Conservation (phyloP, 2,888 invertebrate species). For the Cosmorhoe ocellata region DNA sequence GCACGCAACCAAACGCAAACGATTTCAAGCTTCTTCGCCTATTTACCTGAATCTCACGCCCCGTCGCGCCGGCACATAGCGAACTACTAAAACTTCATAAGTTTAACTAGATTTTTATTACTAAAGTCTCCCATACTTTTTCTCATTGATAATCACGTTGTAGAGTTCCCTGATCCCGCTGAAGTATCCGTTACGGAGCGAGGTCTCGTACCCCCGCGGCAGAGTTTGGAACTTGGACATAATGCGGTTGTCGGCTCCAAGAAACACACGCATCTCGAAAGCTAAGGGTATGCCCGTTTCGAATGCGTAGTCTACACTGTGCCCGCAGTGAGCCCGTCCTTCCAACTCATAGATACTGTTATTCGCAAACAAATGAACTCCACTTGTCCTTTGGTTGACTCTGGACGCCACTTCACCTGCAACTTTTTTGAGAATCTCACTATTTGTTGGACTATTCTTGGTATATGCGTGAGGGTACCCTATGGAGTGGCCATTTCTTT, state of each 20-base stretch:
- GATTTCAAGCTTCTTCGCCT: constrained; percentile 27
- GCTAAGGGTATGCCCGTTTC: constrained; percentile 47
- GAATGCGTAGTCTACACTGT: constrained; percentile 67
- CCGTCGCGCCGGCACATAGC: constrained; percentile 29
- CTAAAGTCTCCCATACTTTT: constrained; percentile 40
- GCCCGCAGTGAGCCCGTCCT: constrained; percentile 59
- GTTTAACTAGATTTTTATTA: constrained; percentile 33
- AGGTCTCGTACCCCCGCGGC: constrained; percentile 56
- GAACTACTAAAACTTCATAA: constrained; percentile 35
- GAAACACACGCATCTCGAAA: constrained; percentile 70
- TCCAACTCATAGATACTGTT: constrained; percentile 54
- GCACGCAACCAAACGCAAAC: constrained; percentile 16
- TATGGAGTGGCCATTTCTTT: constrained; percentile 86
- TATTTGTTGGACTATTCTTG: constrained; percentile 27
- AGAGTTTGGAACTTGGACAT: constrained; percentile 59
- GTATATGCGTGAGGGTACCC: constrained; percentile 85
- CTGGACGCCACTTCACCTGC: constrained; percentile 53
- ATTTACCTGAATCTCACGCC: constrained; percentile 39
- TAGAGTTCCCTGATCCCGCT: constrained; percentile 64
- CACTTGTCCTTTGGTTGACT: constrained; percentile 59
- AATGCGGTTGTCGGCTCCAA: constrained; percentile 50
- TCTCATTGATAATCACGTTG: constrained; percentile 48
- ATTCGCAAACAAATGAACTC: constrained; percentile 55
- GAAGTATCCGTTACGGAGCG: constrained; percentile 62
- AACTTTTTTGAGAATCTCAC: constrained; percentile 35